phyloP scores from a whole-genome alignment of 1,140 invertebrate genomes.

The Nasonia giraulti region DNA sequence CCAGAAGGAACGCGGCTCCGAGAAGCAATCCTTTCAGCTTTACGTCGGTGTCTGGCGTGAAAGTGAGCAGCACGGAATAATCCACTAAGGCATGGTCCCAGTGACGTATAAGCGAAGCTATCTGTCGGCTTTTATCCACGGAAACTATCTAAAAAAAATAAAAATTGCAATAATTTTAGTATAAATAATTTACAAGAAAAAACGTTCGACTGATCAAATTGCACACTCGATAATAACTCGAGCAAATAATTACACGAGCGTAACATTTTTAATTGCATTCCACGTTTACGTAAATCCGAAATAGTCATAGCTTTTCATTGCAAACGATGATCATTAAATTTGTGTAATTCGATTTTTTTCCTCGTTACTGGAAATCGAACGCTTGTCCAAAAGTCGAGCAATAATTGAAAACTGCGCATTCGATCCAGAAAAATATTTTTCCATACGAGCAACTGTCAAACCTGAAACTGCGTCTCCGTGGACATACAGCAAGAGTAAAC shows the following conservation, averaged over 20 bases:
- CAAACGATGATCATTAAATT: no score
- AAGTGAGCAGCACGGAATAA: conserved; percentile 61
- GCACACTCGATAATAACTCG: no score
- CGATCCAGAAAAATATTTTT: background rate
- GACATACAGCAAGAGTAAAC: conserved; percentile 63
- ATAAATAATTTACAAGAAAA: no score
- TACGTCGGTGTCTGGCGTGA: conserved; percentile 58
- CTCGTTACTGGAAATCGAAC: no score
- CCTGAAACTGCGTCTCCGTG: conserved; percentile 63
- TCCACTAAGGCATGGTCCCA: conserved; percentile 61
- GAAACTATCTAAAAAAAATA: conserved; percentile 59
- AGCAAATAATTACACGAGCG: no score
- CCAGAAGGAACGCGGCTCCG: conserved; percentile 65
- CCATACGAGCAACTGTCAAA: conserved; percentile 37
- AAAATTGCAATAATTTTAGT: background rate
- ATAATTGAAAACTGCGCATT: no score
- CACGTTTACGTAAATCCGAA: no score
- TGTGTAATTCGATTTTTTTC: no score
- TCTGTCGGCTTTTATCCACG: conserved; percentile 58
- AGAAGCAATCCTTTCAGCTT: conserved; percentile 65
- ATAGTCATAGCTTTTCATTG: no score
- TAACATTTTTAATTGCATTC: no score
- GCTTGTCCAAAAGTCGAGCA: no score
- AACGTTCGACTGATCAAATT: no score
- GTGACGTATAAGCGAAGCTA: conserved; percentile 64